These are phyloP conservation scores for Rhizoglyphus robini DNA, from an alignment of 1,140 invertebrate species.

Conservation along the genomic window DNA sequence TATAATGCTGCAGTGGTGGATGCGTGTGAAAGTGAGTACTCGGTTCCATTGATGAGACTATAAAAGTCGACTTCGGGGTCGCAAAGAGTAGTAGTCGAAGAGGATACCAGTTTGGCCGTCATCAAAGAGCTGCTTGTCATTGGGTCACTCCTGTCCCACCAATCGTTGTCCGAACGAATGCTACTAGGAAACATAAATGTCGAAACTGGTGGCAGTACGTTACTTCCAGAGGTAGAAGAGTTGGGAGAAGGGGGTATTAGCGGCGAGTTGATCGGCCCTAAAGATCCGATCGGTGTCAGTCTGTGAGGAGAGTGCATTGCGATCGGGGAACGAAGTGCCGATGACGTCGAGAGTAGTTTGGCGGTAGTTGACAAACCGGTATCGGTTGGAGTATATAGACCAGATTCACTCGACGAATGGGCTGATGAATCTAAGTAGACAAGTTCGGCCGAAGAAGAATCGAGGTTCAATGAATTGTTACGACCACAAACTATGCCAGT, in stretches of 20 bases:
- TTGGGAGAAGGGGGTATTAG: not conserved
- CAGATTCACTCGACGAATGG: not conserved
- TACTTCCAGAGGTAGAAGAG: constrained; percentile 1
- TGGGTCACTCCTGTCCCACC: constrained; percentile 2
- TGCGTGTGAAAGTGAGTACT: not conserved
- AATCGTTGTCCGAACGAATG: constrained; percentile 15
- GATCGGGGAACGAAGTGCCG: constrained; percentile 6
- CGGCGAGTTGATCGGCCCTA: not conserved
- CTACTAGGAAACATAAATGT: constrained; percentile 19
- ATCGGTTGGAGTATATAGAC: not conserved
- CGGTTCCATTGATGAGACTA: constrained; percentile 1
- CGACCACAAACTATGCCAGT: constrained; percentile 28
- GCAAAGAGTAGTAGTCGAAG: constrained; percentile 2
- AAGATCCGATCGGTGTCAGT: not conserved
- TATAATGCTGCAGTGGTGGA: constrained; percentile 5
- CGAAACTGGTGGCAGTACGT: constrained; percentile 22
- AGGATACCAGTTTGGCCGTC: constrained; percentile 7
- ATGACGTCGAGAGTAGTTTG: not conserved
- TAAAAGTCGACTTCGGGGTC: constrained; percentile 7
- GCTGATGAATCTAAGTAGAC: constrained; percentile 15
- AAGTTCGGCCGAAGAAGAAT: not conserved
- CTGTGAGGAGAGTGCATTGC: constrained; percentile 3
- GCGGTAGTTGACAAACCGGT: not conserved
- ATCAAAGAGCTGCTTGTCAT: not conserved
- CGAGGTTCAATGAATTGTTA: constrained; percentile 8